These are phyloP conservation scores for Sicus ferrugineus DNA, from an alignment of 2,888 invertebrate species.

Conservation along the genomic window DNA sequence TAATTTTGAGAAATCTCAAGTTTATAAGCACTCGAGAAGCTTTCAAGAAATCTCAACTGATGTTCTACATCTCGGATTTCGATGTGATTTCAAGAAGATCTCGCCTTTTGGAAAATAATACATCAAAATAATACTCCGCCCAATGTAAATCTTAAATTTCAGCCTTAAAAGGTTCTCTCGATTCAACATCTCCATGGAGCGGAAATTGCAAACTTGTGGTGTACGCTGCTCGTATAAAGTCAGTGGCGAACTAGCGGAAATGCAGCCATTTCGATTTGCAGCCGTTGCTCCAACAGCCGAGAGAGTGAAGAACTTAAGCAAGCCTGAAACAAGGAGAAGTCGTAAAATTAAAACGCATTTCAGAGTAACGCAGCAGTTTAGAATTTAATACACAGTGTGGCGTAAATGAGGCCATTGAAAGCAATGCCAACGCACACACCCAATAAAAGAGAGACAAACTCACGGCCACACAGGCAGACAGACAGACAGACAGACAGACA, in stretches of 20 bases:
- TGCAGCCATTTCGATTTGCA: constrained; percentile 20
- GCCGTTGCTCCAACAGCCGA: not conserved
- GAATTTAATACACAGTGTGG: not conserved
- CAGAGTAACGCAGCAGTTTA: constrained; percentile 7
- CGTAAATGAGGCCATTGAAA: not conserved
- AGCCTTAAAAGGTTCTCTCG: not conserved
- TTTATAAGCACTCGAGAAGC: too few relatives aligned
- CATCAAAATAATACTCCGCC: too few relatives aligned
- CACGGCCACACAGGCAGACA: not conserved
- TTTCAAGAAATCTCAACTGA: too few relatives aligned
- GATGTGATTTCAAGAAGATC: too few relatives aligned
- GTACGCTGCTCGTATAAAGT: too few relatives aligned
- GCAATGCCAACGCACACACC: not conserved
- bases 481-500: not conserved
- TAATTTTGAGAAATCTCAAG: too few relatives aligned
- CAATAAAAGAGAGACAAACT: not conserved
- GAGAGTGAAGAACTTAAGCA: constrained; percentile 5
- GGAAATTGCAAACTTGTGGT: constrained; percentile 16
- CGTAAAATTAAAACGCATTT: constrained; percentile 21
- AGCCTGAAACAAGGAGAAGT: constrained; percentile 12
- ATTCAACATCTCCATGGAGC: not conserved
- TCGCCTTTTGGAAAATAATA: not conserved
- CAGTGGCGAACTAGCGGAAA: constrained; percentile 17
- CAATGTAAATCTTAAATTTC: not conserved
- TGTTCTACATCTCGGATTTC: too few relatives aligned